A percentile compares a stretch with the other conserved stretches of the same genome.
phyloP scores from a whole-genome alignment of 2,797 vertebrate species.

The Picus viridis region DNA sequence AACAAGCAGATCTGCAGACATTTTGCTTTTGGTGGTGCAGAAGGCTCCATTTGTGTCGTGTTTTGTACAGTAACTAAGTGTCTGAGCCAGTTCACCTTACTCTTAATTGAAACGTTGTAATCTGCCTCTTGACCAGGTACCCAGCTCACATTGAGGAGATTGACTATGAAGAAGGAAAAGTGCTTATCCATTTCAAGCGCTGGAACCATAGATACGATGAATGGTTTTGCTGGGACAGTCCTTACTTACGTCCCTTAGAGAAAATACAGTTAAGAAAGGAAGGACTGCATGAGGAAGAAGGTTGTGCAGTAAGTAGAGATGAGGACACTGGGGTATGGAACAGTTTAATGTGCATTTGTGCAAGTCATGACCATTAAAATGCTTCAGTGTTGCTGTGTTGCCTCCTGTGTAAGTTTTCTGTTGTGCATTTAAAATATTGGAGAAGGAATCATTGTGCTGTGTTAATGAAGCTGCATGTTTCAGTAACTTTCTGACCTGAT shows the following conservation, averaged over 20 bases:
- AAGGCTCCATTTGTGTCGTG: background rate
- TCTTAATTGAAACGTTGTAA: background rate
- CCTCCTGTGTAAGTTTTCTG: background rate
- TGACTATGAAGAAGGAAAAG: slow-evolving; percentile 95
- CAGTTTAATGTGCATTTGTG: background rate
- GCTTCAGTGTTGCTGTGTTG: background rate
- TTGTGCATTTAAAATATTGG: background rate
- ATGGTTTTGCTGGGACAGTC: slow-evolving; percentile 99
- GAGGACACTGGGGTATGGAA: background rate
- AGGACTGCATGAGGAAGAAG: slow-evolving; percentile 83
- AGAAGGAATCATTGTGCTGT: background rate
- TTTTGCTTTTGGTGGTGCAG: background rate
- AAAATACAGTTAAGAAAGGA: slow-evolving; percentile 91
- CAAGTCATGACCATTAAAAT: background rate
- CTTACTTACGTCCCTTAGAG: slow-evolving; percentile 94
- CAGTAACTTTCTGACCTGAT: background rate
- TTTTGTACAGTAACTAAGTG: background rate
- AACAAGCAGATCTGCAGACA: background rate
- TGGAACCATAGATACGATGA: slow-evolving; percentile 99
- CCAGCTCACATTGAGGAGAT: slow-evolving; percentile 97
- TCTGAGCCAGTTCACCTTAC: background rate
- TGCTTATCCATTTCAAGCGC: slow-evolving; percentile 97
- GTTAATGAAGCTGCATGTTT: background rate
- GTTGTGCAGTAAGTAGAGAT: slow-evolving; percentile 78
- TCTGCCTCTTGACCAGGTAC: slow-evolving; percentile 83